Evolutionary conservation across 2,113 vertebrate genomes (phyloP).

Genomic region (Terrapene triunguis): DNA sequence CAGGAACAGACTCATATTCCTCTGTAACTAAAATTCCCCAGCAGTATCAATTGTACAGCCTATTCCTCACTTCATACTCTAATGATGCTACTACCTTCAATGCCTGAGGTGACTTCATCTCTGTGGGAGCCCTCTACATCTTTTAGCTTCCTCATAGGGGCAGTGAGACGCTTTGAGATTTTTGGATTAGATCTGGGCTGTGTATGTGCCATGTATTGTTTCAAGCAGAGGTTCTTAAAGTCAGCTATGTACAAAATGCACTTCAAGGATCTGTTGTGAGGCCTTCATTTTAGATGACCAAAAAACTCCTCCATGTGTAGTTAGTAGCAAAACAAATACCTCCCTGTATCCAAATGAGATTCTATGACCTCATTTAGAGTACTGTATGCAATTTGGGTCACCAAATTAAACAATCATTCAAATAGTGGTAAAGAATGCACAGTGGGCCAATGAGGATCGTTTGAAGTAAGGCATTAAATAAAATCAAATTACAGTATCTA

Average conservation of each 20-base stretch:
- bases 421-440: not conserved
- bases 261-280: too few relatives aligned
- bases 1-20: not conserved
- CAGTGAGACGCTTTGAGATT: not conserved
- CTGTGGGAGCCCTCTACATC: not conserved
- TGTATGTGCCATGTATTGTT: not conserved
- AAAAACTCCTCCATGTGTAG: not conserved
- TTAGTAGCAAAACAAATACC: not conserved
- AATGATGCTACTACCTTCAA: not conserved
- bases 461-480: slow-evolving; percentile 10
- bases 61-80: not conserved
- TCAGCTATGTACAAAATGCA: too few relatives aligned
- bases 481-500: slow-evolving; percentile 36
- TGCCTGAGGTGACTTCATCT: not conserved
- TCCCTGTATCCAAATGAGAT: not conserved
- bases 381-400: not conserved
- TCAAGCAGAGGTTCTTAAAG: not conserved
- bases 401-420: not conserved
- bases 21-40: not conserved
- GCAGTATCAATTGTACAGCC: not conserved
- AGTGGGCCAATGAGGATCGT: not conserved
- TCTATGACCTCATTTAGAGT: not conserved
- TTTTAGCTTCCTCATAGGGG: not conserved
- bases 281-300: not conserved
- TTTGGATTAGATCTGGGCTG: not conserved